Evolutionary conservation across 2,888 invertebrate genomes (phyloP).

Genomic region (Xanthostigma xanthostigma): DNA sequence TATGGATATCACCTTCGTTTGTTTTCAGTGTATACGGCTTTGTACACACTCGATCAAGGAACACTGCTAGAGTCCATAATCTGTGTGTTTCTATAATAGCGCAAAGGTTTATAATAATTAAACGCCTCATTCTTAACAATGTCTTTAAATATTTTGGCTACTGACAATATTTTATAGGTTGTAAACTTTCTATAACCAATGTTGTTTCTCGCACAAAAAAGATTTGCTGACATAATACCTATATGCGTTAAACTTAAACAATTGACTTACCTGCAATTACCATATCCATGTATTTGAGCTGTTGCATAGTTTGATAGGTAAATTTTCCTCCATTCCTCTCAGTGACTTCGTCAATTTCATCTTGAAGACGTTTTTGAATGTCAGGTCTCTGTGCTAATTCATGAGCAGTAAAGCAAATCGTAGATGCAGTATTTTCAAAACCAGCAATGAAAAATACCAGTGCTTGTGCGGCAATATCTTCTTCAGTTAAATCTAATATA

Average conservation of each 20-base stretch:
- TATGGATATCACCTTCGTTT: conserved; percentile 19
- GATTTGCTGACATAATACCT: background rate
- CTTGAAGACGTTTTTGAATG: conserved; percentile 34
- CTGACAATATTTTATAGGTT: too few relatives aligned
- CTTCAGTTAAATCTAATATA: conserved; percentile 22
- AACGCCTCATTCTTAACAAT: too few relatives aligned
- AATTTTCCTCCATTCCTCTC: conserved; percentile 27
- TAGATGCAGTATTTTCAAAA: conserved; percentile 31
- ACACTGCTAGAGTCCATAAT: conserved; percentile 31
- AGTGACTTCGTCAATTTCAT: conserved; percentile 37
- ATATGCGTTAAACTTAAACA: background rate
- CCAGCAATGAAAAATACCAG: conserved; percentile 36
- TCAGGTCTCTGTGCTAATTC: conserved; percentile 43
- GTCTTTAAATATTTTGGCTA: too few relatives aligned
- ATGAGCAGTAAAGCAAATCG: conserved; percentile 34
- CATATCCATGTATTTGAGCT: conserved; percentile 40
- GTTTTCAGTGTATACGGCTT: conserved; percentile 32
- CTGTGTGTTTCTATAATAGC: conserved; percentile 10
- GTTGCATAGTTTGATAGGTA: conserved; percentile 31
- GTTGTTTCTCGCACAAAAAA: too few relatives aligned
- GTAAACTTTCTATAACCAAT: too few relatives aligned
- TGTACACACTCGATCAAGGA: conserved; percentile 32
- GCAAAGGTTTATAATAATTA: too few relatives aligned
- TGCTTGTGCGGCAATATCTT: conserved; percentile 40
- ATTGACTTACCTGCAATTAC: conserved; percentile 31